These are phyloP conservation scores for Diorhabda elongata DNA, from an alignment of 1,140 invertebrate species.

Conservation along the genomic window DNA sequence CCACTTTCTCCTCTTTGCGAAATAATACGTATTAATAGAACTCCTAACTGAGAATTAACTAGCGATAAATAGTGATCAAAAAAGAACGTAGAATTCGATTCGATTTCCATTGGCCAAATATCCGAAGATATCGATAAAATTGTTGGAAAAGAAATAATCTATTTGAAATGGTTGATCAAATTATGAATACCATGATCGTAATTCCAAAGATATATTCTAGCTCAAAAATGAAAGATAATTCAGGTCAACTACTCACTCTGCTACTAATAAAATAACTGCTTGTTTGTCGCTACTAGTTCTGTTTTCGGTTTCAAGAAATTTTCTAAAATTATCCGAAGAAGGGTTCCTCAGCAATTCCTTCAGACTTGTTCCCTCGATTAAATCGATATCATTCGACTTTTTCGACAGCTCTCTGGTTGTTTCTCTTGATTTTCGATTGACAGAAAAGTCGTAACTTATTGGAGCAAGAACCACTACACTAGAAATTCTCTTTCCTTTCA, in stretches of 20 bases:
- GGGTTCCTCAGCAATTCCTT: conserved; percentile 72
- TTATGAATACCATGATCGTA: background rate
- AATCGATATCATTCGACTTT: conserved; percentile 58
- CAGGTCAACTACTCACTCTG: conserved; percentile 58
- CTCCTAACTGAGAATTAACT: too few relatives aligned
- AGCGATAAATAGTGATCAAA: too few relatives aligned
- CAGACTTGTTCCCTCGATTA: conserved; percentile 64
- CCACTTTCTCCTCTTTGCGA: too few relatives aligned
- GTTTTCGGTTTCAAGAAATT: conserved; percentile 73
- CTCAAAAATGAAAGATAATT: background rate
- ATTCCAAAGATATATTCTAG: background rate
- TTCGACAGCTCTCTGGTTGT: conserved; percentile 43
- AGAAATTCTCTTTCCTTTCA: conserved; percentile 68
- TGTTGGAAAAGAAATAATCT: too few relatives aligned
- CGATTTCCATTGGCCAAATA: too few relatives aligned
- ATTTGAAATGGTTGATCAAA: too few relatives aligned
- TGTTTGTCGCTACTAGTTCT: conserved; percentile 66
- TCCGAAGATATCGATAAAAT: too few relatives aligned
- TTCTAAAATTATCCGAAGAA: conserved; percentile 69
- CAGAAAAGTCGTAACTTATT: conserved; percentile 56
- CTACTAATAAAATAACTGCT: conserved; percentile 73
- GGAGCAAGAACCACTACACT: conserved; percentile 80
- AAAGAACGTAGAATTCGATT: too few relatives aligned
- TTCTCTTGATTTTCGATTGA: conserved; percentile 47
- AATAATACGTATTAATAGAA: too few relatives aligned